These are phyloP conservation scores for Mus musculus DNA, from an alignment of 2,113 vertebrate species.

Conservation along the genomic window GRCm39 chr4:29828501-29829000, in stretches of 20 bases:
- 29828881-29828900: not conserved
- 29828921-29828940: constrained; percentile 9
- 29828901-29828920: not conserved
- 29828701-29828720: constrained; percentile 59
- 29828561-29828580: not conserved
- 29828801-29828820: constrained; percentile 41
- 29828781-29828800: constrained; percentile 35
- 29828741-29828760: constrained; percentile 44
- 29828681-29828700: constrained; percentile 57
- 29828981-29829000: constrained; percentile 58
- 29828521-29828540: not conserved
- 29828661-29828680: constrained; percentile 41
- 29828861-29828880: constrained; percentile 1
- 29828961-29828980: constrained; percentile 31
- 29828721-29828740: constrained; percentile 50
- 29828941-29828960: constrained; percentile 20
- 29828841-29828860: constrained; percentile 57
- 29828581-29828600: not conserved
- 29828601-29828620: not conserved
- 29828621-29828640: not conserved
- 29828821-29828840: constrained; percentile 57
- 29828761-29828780: constrained; percentile 45
- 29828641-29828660: not conserved
- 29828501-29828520: not conserved
- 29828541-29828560: constrained; percentile 11